Evolutionary conservation across 2,797 vertebrate genomes (phyloP).

Genomic region (Hozukius guyotensis): DNA sequence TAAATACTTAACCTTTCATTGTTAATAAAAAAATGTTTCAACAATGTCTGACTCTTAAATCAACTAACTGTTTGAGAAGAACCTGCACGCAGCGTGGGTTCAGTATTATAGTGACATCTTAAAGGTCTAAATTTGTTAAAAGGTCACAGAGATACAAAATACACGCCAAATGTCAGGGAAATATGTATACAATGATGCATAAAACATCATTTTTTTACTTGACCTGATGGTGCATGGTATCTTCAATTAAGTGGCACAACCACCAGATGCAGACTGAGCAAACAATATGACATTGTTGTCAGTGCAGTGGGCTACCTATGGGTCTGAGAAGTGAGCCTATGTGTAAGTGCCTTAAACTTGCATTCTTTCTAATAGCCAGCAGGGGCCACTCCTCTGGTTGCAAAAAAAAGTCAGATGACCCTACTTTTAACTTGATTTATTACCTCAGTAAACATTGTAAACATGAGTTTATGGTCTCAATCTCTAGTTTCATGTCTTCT

Average conservation of each 20-base stretch:
- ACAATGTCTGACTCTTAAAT: neutral
- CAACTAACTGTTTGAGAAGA: neutral
- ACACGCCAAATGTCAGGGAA: neutral
- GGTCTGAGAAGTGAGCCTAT: no score
- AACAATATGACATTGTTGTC: neutral
- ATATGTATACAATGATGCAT: neutral
- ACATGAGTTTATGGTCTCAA: no score
- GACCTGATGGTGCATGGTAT: neutral
- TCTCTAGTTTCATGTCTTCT: no score
- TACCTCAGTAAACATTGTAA: no score
- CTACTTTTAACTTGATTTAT: no score
- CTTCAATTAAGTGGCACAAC: neutral
- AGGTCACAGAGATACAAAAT: constrained; percentile 7
- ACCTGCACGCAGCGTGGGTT: neutral
- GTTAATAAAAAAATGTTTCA: neutral
- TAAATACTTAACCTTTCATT: neutral
- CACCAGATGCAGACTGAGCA: neutral
- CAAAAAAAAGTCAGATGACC: no score
- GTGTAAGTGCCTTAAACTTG: no score
- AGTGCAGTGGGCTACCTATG: no score
- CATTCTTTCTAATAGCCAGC: no score
- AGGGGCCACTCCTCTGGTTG: no score
- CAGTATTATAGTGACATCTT: neutral
- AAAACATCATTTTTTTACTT: neutral
- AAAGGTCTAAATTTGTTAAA: neutral